Evolutionary conservation across 1,140 invertebrate genomes (phyloP).

Genomic region (Drosophila punjabiensis): DNA sequence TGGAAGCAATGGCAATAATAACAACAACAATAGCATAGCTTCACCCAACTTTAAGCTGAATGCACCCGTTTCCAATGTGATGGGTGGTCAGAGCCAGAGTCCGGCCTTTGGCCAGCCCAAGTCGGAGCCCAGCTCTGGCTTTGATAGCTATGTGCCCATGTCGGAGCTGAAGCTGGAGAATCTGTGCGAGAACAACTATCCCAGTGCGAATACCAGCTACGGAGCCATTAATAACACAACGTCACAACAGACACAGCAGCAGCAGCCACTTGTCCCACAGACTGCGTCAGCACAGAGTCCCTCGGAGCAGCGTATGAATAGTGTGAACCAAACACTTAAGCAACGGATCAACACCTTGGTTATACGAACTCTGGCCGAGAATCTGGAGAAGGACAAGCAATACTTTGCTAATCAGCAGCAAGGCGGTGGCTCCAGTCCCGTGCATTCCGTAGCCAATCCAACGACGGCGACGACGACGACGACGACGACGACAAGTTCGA

Average conservation of each 20-base stretch:
- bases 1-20: constrained; percentile 44
- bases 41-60: constrained; percentile 84
- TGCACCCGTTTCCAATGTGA: constrained; percentile 80
- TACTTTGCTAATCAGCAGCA: constrained; percentile 85
- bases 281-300: constrained; percentile 55
- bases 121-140: constrained; percentile 83
- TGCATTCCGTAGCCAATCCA: constrained; percentile 72
- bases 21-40: constrained; percentile 70
- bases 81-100: constrained; percentile 27
- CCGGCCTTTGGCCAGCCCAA: constrained; percentile 62
- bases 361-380: constrained; percentile 95
- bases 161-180: constrained; percentile 82
- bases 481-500: constrained; percentile 1
- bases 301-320: constrained; percentile 86
- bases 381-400: constrained; percentile 92
- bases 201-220: constrained; percentile 69
- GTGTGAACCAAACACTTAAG: constrained; percentile 91
- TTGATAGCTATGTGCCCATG: constrained; percentile 83
- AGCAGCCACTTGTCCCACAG: constrained; percentile 43
- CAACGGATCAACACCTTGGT: constrained; percentile 95
- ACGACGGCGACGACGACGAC: not conserved
- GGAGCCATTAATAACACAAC: constrained; percentile 52
- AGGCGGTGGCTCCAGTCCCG: constrained; percentile 73
- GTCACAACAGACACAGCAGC: constrained; percentile 42
- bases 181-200: constrained; percentile 84